A percentile compares a stretch with the other conserved stretches of the same genome.
phyloP scores from a whole-genome alignment of 53 echinoderm and acorn worm species.

The Luidia sarsii region DNA sequence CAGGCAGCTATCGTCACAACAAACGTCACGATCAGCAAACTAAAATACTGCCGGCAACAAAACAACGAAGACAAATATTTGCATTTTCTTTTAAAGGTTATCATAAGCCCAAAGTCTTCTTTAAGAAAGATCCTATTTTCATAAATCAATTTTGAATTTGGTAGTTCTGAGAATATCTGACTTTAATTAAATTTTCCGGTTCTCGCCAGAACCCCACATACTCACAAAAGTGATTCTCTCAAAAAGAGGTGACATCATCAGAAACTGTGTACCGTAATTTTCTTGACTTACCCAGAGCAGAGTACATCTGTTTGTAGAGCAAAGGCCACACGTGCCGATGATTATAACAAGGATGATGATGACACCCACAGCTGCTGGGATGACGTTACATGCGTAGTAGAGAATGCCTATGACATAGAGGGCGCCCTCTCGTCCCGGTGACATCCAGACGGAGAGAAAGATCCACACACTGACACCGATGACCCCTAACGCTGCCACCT shows the following conservation, averaged over 20 bases:
- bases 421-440: slow-evolving; percentile 39
- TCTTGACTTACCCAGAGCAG: slow-evolving; percentile 63
- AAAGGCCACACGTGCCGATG: slow-evolving; percentile 24
- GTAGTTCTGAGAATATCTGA: no score
- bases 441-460: slow-evolving; percentile 27
- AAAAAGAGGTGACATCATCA: no score
- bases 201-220: no score
- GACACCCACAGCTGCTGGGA: slow-evolving; percentile 22
- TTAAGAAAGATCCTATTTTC: no score
- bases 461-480: slow-evolving; percentile 39
- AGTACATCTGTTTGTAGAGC: slow-evolving; percentile 43
- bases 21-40: slow-evolving; percentile 25
- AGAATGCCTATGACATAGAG: slow-evolving; percentile 17
- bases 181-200: no score
- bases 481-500: slow-evolving; percentile 13
- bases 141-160: no score
- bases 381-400: slow-evolving; percentile 25
- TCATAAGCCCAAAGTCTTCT: no score
- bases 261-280: no score
- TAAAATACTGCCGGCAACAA: slow-evolving; percentile 34
- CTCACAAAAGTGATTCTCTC: no score
- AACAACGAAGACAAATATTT: background rate
- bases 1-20: slow-evolving; percentile 27
- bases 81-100: no score
- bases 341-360: background rate